A percentile compares a stretch with the other conserved stretches of the same genome.
Evolutionary conservation across 2,113 vertebrate species (phyloP).

Genomic region (Tetraodon nigroviridis): DNA sequence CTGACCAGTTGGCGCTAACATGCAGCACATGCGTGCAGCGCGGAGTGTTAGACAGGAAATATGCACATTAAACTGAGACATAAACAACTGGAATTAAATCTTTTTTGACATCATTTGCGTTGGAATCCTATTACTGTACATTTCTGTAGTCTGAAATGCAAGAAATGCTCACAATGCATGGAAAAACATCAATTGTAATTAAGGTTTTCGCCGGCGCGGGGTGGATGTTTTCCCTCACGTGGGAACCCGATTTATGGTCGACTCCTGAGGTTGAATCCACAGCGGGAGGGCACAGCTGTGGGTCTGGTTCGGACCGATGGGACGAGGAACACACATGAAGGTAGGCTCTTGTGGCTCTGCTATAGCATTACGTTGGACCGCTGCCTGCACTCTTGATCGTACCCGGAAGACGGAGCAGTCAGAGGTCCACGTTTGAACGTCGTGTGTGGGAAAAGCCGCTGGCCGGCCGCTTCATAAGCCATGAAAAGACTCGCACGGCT

Average conservation of each 20-base stretch:
- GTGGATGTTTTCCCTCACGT: conserved; percentile 41
- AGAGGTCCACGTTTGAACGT: conserved; percentile 31
- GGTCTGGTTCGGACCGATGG: conserved; percentile 29
- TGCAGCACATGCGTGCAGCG: no score
- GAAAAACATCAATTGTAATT: conserved; percentile 61
- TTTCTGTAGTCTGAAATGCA: conserved; percentile 34
- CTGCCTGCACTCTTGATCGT: conserved; percentile 24
- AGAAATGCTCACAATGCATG: conserved; percentile 44
- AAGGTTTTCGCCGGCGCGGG: conserved; percentile 49
- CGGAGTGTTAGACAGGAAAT: no score
- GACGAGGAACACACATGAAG: conserved; percentile 47
- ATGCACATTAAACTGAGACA: no score
- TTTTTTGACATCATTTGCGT: conserved; percentile 1
- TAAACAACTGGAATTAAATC: no score
- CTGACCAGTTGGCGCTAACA: background rate
- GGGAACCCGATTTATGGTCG: conserved; percentile 48
- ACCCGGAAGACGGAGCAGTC: conserved; percentile 9
- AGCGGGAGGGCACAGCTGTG: conserved; percentile 45
- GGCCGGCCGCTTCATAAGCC: conserved; percentile 7
- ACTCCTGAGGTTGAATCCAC: conserved; percentile 52
- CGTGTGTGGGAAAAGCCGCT: conserved; percentile 35
- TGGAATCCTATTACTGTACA: conserved; percentile 13
- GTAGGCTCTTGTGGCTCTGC: conserved; percentile 38
- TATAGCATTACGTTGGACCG: conserved; percentile 21
- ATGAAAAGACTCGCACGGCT: conserved; percentile 24